phyloP scores from a whole-genome alignment of 2,113 vertebrate species.

The Actinemys pallida region DNA sequence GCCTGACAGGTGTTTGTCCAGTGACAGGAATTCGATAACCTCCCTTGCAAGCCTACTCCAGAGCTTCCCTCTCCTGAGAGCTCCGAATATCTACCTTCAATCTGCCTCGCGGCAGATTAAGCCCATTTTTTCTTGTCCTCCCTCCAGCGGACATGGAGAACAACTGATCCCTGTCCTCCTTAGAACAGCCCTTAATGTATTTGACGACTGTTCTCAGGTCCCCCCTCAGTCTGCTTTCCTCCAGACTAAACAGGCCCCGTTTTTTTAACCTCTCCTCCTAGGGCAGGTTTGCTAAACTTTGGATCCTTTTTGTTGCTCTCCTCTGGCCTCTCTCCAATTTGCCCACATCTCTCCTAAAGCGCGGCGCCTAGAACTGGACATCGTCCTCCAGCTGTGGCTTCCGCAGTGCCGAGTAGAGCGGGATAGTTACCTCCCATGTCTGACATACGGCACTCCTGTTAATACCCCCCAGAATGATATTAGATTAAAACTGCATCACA shows the following conservation, averaged over 20 bases:
- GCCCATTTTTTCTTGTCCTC: background rate
- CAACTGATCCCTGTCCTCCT: background rate
- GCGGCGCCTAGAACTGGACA: rapidly evolving
- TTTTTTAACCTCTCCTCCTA: background rate
- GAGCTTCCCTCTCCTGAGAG: background rate
- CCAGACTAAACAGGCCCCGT: background rate
- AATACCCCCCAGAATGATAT: background rate
- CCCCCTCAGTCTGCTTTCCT: background rate
- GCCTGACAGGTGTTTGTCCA: no score
- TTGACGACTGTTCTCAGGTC: background rate
- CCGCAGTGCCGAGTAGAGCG: background rate
- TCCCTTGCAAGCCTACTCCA: background rate
- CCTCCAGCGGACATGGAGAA: background rate
- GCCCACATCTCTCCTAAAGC: background rate
- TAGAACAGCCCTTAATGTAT: background rate
- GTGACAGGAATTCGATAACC: background rate
- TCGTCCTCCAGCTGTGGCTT: background rate
- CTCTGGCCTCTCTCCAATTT: background rate
- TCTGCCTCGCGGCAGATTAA: background rate
- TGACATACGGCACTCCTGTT: no score
- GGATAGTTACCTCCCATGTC: background rate
- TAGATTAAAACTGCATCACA: background rate
- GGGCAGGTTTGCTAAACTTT: background rate
- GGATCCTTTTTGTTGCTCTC: background rate
- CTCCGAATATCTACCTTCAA: background rate